Percentiles rank a stretch among this genome's conserved stretches.
These are phyloP conservation scores for Epistrophella euchroma DNA, from an alignment of 2,888 invertebrate genomes.

Conservation along the genomic window DNA sequence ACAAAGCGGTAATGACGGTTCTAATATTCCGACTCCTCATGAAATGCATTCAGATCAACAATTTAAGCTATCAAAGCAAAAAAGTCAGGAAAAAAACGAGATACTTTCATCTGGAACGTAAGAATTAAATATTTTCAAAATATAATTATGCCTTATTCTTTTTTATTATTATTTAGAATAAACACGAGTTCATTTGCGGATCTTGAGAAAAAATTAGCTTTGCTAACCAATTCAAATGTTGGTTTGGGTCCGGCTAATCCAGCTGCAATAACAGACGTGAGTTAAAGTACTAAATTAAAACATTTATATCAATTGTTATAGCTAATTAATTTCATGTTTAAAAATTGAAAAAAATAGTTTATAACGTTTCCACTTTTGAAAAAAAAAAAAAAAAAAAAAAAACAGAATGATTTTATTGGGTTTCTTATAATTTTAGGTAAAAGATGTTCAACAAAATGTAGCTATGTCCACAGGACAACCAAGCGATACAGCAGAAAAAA, in stretches of 20 bases:
- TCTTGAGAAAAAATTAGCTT: slow-evolving; percentile 86
- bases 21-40: slow-evolving; percentile 76
- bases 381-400: too few relatives aligned
- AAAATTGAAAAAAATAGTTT: too few relatives aligned
- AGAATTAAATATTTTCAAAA: slow-evolving; percentile 18
- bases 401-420: neutral
- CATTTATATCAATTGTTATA: neutral
- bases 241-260: neutral
- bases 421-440: slow-evolving; percentile 59
- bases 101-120: slow-evolving; percentile 62
- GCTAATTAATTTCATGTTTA: neutral
- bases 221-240: slow-evolving; percentile 83
- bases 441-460: slow-evolving; percentile 74
- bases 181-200: slow-evolving; percentile 84
- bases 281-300: neutral
- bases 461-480: slow-evolving; percentile 22
- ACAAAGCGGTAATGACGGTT: slow-evolving; percentile 72
- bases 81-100: slow-evolving; percentile 80
- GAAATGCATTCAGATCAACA: slow-evolving; percentile 69
- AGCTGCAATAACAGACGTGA: slow-evolving; percentile 27
- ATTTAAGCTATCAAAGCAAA: slow-evolving; percentile 80
- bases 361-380: too few relatives aligned
- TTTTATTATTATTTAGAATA: slow-evolving; percentile 55
- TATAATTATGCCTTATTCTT: neutral
- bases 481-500: slow-evolving; percentile 21